These are phyloP conservation scores for Bombyx mori DNA, from an alignment of 1,140 invertebrate genomes.

Conservation along the genomic window DNA sequence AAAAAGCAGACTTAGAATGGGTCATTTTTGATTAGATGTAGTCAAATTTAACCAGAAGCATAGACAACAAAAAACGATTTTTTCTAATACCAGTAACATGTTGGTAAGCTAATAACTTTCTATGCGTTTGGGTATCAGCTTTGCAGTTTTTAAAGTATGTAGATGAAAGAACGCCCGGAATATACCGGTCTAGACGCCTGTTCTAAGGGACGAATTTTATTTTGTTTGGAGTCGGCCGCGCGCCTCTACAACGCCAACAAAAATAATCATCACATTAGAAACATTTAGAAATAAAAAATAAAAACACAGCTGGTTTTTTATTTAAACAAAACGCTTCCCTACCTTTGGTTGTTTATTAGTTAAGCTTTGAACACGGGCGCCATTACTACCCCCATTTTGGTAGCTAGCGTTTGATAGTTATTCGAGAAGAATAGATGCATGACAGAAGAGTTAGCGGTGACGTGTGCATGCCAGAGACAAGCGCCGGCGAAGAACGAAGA, in stretches of 20 bases:
- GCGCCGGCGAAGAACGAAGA: slow-evolving; percentile 33
- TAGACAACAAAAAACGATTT: slow-evolving; percentile 39
- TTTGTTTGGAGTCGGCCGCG: slow-evolving; percentile 43
- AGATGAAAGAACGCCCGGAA: slow-evolving; percentile 20
- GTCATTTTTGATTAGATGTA: too few relatives aligned
- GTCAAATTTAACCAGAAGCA: slow-evolving; percentile 10
- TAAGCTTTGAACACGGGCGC: slow-evolving; percentile 48
- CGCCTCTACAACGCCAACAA: slow-evolving; percentile 49
- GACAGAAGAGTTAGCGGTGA: slow-evolving; percentile 36
- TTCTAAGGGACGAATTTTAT: slow-evolving; percentile 35
- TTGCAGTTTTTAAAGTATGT: slow-evolving; percentile 13
- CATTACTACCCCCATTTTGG: slow-evolving; percentile 31
- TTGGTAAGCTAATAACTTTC: slow-evolving; percentile 10
- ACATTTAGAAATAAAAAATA: slow-evolving; percentile 49
- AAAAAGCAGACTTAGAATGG: too few relatives aligned
- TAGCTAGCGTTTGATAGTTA: slow-evolving; percentile 17
- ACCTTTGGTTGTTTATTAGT: slow-evolving; percentile 38
- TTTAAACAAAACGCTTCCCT: slow-evolving; percentile 35
- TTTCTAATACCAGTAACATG: slow-evolving; percentile 27
- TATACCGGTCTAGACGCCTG: slow-evolving; percentile 25
- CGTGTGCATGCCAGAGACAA: slow-evolving; percentile 41
- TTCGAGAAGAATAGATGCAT: slow-evolving; percentile 43
- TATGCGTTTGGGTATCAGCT: slow-evolving; percentile 4
- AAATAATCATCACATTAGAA: slow-evolving; percentile 41
- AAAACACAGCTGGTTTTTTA: slow-evolving; percentile 66